Evolutionary conservation across 2,888 invertebrate species (phyloP).

Genomic region (Rotaria macrura): DNA sequence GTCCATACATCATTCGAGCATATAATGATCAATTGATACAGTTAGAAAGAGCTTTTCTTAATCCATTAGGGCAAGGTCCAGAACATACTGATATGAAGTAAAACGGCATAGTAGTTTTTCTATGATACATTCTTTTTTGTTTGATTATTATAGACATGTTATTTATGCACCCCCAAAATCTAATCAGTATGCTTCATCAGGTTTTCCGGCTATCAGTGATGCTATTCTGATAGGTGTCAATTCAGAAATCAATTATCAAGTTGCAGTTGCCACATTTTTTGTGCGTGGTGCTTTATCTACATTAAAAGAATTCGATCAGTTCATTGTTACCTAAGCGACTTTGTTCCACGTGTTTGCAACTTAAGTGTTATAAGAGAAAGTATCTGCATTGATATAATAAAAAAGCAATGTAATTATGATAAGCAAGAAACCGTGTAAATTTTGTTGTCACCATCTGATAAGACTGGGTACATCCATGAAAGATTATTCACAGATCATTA

Average conservation of each 20-base stretch:
- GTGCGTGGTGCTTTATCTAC: background rate
- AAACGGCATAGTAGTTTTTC: too few relatives aligned
- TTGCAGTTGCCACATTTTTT: background rate
- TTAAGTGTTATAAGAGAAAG: background rate
- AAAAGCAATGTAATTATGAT: too few relatives aligned
- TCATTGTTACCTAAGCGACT: background rate
- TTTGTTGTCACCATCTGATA: too few relatives aligned
- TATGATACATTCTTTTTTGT: background rate
- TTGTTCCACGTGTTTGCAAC: background rate
- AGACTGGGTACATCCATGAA: background rate
- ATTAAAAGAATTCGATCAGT: background rate
- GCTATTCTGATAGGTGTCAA: background rate
- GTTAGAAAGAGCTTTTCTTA: slow-evolving; percentile 30
- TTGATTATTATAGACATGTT: slow-evolving; percentile 27
- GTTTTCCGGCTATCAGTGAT: slow-evolving; percentile 27
- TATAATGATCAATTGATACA: slow-evolving; percentile 31
- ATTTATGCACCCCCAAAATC: slow-evolving; percentile 30
- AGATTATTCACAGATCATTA: background rate
- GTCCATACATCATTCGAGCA: slow-evolving; percentile 20
- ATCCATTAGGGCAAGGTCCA: slow-evolving; percentile 13
- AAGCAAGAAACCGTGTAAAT: too few relatives aligned
- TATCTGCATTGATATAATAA: background rate
- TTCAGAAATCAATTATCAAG: background rate
- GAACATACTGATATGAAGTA: slow-evolving; percentile 24
- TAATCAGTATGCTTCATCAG: slow-evolving; percentile 24